A percentile compares a stretch with the other conserved stretches of the same genome.
These are phyloP conservation scores for Anser brachyrhynchus DNA, from an alignment of 2,113 vertebrate genomes.

Conservation along the genomic window DNA sequence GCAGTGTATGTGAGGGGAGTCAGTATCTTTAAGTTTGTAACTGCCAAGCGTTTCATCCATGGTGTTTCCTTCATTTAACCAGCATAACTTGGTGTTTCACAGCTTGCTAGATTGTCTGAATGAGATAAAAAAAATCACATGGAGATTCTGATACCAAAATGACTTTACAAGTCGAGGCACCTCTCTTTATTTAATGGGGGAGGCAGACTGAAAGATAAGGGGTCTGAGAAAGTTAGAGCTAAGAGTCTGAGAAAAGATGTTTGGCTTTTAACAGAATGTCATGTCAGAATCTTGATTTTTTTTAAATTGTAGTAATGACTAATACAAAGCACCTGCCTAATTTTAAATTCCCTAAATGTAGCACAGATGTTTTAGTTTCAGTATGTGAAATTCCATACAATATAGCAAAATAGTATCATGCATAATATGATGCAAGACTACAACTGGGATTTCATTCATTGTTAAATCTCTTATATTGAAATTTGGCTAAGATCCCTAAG, in stretches of 20 bases:
- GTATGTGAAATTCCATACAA: neutral
- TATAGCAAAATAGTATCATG: neutral
- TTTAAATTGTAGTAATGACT: too few relatives aligned
- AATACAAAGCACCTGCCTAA: neutral
- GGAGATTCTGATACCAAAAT: neutral
- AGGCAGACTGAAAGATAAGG: neutral
- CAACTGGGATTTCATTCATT: neutral
- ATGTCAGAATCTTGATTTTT: neutral
- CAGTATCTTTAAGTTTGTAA: neutral
- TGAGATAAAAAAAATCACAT: neutral
- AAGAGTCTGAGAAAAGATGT: neutral
- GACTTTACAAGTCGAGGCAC: neutral
- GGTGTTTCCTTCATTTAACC: neutral
- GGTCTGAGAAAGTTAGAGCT: neutral
- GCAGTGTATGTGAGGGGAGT: rapidly evolving
- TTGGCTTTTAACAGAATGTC: neutral
- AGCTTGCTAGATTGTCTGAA: neutral
- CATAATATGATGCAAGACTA: neutral
- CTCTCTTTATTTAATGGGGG: neutral
- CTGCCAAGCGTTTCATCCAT: neutral
- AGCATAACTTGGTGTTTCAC: neutral
- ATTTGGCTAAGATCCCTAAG: neutral
- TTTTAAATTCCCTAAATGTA: neutral
- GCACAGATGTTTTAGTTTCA: neutral
- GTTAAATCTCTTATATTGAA: neutral